Evolutionary conservation across 2,113 vertebrate species (phyloP).

Genomic region (Neopipo cinnamomea): DNA sequence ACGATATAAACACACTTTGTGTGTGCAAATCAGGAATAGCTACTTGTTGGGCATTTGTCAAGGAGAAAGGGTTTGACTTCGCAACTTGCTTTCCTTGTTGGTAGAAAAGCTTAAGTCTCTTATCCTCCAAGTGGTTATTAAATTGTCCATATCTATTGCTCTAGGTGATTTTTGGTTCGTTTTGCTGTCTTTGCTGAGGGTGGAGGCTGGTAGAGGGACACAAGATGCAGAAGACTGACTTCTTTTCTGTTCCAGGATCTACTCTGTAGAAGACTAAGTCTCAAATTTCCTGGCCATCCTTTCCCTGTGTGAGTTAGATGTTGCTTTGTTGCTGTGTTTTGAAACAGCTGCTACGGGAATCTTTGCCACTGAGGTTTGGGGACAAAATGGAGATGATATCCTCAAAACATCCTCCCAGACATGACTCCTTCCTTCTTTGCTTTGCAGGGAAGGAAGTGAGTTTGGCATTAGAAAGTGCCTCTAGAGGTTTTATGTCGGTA

Average conservation of each 20-base stretch:
- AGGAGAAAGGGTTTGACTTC: not conserved
- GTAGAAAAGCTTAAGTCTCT: not conserved
- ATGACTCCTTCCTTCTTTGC: not conserved
- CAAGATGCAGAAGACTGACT: not conserved
- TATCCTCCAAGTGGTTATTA: not conserved
- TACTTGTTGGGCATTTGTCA: constrained; percentile 7
- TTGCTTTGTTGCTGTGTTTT: constrained; percentile 17
- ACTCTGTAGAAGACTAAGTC: not conserved
- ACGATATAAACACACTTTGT: not conserved
- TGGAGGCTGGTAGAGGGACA: not conserved
- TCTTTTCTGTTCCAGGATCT: not conserved
- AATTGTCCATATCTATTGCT: not conserved
- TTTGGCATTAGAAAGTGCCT: not conserved
- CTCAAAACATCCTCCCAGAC: not conserved
- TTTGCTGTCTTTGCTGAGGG: not conserved
- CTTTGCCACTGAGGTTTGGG: not conserved
- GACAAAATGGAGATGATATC: not conserved
- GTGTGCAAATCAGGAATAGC: constrained; percentile 4
- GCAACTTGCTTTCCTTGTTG: not conserved
- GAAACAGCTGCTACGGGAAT: not conserved
- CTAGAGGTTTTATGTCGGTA: not conserved
- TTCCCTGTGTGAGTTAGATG: not conserved
- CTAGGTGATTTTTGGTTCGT: not conserved
- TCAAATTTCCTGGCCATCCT: not conserved
- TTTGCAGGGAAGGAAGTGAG: not conserved